Base-by-base conservation (phyloP, 2,888 invertebrate genomes). In the Dolichopus griseipennis region DNA sequence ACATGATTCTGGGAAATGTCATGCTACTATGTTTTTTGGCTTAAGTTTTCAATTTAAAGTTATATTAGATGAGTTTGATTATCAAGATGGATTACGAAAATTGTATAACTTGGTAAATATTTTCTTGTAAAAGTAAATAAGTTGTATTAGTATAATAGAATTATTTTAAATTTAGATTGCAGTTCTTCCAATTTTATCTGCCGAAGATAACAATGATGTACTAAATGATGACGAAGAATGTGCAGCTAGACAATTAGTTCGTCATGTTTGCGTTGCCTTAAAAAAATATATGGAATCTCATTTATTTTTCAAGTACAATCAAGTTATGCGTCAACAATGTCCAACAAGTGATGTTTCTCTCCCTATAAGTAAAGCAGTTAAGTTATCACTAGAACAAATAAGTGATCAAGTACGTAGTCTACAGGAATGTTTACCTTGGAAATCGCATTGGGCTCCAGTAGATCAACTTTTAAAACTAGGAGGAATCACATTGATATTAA, bases 1-100 rank as follows among this genome's bases (percentile, higher is more conserved):
- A 0, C 95, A 97, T 80, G 96, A 97, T 83, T 97, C 97, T 0
- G 97, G 97, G n/a, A 87, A 96, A 70, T 96, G 97, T 76, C 96
- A 98, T 82, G 96, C 97, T 2, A 94, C 96, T 34, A 96, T 97
- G 95, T 99, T 99, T 83, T 97, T 99, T 79, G 93, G 95, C 0
- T 87, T 96, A 66, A 92, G 94, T 9, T 97, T 97, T 81, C 92
- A 94, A 74, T 98, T 97, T 81, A 87, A 92, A 74, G 88, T 94
- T 1, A 95, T 99, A 75, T 83, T 98, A 10, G 95, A 96, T 74
- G 90, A 96, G 78, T 99, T 99, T 77, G 98, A 99, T 81, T 85
- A 86, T 61, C 87, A 87, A 82, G 97, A 98, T 81, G 98, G 98
- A 0, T 84, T 98, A 6, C 84, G 98, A 18, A 93, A 94, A 78